Evolutionary conservation across 2,888 invertebrate genomes (phyloP).

Genomic region (Xestia xanthographa): DNA sequence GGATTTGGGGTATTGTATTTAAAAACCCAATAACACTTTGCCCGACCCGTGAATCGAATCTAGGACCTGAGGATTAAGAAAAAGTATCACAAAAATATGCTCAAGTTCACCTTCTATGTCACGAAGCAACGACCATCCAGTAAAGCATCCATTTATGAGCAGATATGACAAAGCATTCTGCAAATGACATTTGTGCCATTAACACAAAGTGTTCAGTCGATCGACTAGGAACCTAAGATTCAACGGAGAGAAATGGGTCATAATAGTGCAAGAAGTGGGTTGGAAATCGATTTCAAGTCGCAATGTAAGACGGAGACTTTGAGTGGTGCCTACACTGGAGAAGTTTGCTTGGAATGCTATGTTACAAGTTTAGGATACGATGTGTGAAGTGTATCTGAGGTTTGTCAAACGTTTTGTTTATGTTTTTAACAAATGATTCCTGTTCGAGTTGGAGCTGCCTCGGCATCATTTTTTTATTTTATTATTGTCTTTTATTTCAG

Average conservation of each 20-base stretch:
- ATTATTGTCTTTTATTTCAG: too few species aligned
- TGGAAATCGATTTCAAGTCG: slow-evolving; percentile 57
- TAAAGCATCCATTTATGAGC: slow-evolving; percentile 23
- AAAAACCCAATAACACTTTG: too few species aligned
- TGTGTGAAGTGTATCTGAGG: not conserved
- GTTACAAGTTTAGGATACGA: not conserved
- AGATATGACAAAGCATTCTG: slow-evolving; percentile 48
- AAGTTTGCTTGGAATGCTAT: slow-evolving; percentile 15
- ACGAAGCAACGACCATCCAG: slow-evolving; percentile 1
- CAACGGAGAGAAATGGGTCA: slow-evolving; percentile 55
- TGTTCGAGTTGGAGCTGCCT: not conserved
- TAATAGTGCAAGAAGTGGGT: slow-evolving; percentile 55
- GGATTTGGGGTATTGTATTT: not conserved
- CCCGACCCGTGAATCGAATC: too few species aligned
- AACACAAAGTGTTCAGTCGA: slow-evolving; percentile 58
- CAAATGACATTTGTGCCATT: slow-evolving; percentile 60
- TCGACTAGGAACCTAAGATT: slow-evolving; percentile 54
- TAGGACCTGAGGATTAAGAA: not conserved
- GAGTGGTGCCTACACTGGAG: not conserved
- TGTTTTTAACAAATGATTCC: not conserved
- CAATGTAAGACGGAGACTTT: slow-evolving; percentile 18
- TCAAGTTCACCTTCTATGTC: not conserved
- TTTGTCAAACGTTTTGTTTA: not conserved
- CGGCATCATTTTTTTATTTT: too few species aligned
- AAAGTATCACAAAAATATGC: not conserved